These are phyloP conservation scores for Venturia canescens DNA, from an alignment of 1,140 invertebrate species.

Conservation along the genomic window DNA sequence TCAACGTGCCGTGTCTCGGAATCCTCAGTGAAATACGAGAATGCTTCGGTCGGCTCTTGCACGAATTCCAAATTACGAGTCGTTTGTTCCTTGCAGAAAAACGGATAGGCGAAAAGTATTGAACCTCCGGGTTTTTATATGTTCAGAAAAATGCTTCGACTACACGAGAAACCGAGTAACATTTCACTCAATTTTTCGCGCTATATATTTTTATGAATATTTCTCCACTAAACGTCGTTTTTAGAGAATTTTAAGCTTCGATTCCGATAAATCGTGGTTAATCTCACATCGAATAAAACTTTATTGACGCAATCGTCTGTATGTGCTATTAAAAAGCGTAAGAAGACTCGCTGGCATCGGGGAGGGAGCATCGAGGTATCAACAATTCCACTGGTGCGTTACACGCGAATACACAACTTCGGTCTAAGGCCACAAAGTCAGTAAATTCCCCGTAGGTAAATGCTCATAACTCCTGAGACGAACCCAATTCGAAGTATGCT, in stretches of 20 bases:
- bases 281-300: neutral
- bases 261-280: neutral
- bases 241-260: neutral
- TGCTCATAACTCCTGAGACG: constrained; percentile 60
- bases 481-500: constrained; percentile 68
- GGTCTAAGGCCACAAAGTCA: constrained; percentile 34
- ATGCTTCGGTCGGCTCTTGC: neutral
- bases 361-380: neutral
- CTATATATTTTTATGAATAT: too few relatives aligned
- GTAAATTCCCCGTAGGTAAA: constrained; percentile 44
- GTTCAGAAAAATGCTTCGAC: neutral
- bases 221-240: too few relatives aligned
- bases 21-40: too few relatives aligned
- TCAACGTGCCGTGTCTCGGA: neutral
- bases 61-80: neutral
- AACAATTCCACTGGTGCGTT: neutral
- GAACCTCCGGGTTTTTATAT: neutral
- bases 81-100: neutral
- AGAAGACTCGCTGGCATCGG: neutral
- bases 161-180: neutral
- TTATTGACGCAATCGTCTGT: neutral
- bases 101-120: neutral
- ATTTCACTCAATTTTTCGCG: neutral
- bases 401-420: neutral
- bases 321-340: constrained; percentile 9